phyloP scores from a whole-genome alignment of 2,113 vertebrate species.

The Bos indicus region DNA sequence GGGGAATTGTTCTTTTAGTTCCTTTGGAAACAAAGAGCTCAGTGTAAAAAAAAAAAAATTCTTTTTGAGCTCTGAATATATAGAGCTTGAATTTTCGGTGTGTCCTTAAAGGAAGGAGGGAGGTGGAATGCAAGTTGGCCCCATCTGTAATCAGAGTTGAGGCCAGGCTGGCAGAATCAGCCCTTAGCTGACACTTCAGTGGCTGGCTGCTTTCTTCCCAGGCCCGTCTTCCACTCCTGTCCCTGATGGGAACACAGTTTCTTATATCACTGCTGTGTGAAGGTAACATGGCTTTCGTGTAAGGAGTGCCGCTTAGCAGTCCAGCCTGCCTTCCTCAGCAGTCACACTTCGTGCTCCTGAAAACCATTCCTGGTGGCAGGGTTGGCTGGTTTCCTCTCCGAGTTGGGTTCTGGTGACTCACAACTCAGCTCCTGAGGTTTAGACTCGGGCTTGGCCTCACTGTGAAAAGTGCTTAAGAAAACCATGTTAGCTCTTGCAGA shows the following conservation, averaged over 20 bases:
- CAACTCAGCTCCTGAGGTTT: not conserved
- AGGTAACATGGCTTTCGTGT: not conserved
- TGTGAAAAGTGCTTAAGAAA: conserved; percentile 78
- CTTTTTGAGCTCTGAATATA: conserved; percentile 28
- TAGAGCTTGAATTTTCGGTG: conserved; percentile 56
- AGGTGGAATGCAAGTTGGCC: not conserved
- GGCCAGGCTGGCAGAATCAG: not conserved
- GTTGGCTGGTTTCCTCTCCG: not conserved
- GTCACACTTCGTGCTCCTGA: conserved; percentile 79
- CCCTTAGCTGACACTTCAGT: not conserved
- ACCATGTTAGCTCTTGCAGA: conserved; percentile 46
- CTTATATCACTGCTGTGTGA: not conserved
- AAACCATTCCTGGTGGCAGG: conserved; percentile 33
- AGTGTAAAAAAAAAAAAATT: not conserved
- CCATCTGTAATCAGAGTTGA: conserved; percentile 49
- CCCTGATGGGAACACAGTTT: not conserved
- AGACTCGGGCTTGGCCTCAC: not conserved
- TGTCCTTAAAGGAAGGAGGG: conserved; percentile 31
- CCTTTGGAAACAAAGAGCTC: conserved; percentile 66
- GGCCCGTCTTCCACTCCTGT: not conserved
- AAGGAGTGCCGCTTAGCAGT: not conserved
- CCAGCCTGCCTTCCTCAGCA: conserved; percentile 10
- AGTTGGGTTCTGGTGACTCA: not conserved
- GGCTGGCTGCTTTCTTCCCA: not conserved
- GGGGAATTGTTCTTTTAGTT: conserved; percentile 60